A percentile compares a stretch with the other conserved stretches of the same genome.
phyloP scores from a whole-genome alignment of 2,888 invertebrate genomes.

The Scaptomyza polygonia region DNA sequence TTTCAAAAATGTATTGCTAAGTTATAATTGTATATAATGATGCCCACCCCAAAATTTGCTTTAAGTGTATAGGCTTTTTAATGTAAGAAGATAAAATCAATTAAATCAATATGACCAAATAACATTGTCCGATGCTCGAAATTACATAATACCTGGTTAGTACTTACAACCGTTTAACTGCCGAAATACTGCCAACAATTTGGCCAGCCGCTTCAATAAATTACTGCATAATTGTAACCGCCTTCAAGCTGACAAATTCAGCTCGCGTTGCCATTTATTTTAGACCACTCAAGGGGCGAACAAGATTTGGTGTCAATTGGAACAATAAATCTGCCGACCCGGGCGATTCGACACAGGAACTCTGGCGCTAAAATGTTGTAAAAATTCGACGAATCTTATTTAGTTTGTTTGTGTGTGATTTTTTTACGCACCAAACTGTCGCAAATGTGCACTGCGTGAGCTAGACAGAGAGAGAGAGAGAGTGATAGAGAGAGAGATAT shows the following conservation, averaged over 20 bases:
- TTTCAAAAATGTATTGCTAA: slow-evolving; percentile 19
- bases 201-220: slow-evolving; percentile 51
- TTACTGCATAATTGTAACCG: slow-evolving; percentile 39
- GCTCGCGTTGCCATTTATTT: slow-evolving; percentile 50
- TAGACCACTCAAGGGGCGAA: slow-evolving; percentile 57
- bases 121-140: neutral
- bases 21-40: slow-evolving; percentile 46
- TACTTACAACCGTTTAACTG: neutral
- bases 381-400: slow-evolving; percentile 16
- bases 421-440: slow-evolving; percentile 85
- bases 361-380: slow-evolving; percentile 39
- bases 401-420: slow-evolving; percentile 59
- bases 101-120: slow-evolving; percentile 30
- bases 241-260: slow-evolving; percentile 57
- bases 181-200: slow-evolving; percentile 21
- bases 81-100: slow-evolving; percentile 61
- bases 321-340: slow-evolving; percentile 79
- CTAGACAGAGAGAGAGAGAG: slow-evolving; percentile 12
- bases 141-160: neutral
- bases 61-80: slow-evolving; percentile 58
- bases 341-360: slow-evolving; percentile 62
- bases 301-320: slow-evolving; percentile 72
- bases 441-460: slow-evolving; percentile 52
- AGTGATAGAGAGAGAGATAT: neutral
- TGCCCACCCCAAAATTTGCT: slow-evolving; percentile 11